Evolutionary conservation across 92 coral and sea anemone genomes (phyloP), one percentile per base, ranked within the genome.

Genomic region (Epizoanthus scotinus): DNA sequence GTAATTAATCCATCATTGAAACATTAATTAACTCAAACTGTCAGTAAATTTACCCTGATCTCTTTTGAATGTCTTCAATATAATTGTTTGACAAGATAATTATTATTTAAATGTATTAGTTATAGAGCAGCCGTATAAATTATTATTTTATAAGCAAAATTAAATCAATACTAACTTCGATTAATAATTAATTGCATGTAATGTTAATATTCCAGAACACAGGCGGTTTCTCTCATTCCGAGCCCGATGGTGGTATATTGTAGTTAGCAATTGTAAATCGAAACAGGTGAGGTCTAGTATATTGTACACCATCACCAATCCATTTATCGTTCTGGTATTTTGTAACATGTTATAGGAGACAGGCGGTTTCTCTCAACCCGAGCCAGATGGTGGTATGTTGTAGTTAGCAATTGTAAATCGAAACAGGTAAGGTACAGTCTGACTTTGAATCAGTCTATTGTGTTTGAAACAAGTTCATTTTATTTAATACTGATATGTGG

Each of bases 341-440:
- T 82, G 18, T 69, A 12, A 27, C 61, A 73, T 74, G 21, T 25
- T 78, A 59, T 82, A 95, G 99, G 93, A 25, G 95, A 89, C 70
- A 91, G 98, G 42, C 66, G 86, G 12, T 95, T 95, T 71, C 74
- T 87, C 65, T 95, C 98, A 26, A 78, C 68, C 28, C 94, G 98
- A 21, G 98, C 95, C 69, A 82, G 98, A 79, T 95, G 98, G 98
- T 95, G 98, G 98, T 95, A 88, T 67, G 81, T 95, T 68, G 95
- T 89, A 25, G 82, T 95, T 36, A 95, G 98, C 83, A 92, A 95
- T 83, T 95, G 98, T 74, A 62, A 93, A 71, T 73, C 94, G 60
- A 34, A 63, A 62, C 86, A 91, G 93, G 96, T 91, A 78, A 65
- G 91, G 6, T n/a, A 13, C 52, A 44, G 52, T 44, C 52, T 44